Conservation (phyloP, 2,113 vertebrate species). For the Neolamprologus kungweensis region DNA sequence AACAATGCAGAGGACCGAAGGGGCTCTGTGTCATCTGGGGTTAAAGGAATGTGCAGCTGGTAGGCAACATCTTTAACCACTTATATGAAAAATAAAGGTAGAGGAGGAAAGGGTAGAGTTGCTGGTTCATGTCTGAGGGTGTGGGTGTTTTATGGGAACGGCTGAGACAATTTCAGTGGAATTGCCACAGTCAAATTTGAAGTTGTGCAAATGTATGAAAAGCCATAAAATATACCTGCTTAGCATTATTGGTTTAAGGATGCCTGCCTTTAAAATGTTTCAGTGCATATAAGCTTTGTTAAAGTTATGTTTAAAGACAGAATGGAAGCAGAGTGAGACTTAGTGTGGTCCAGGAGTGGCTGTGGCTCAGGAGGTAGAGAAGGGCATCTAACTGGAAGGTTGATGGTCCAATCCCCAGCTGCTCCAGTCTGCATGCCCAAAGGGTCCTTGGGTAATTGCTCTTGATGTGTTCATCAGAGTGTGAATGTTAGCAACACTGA, state of each 20-base stretch:
- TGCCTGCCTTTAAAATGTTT: neutral
- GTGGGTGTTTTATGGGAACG: constrained; percentile 29
- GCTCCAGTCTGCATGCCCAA: neutral
- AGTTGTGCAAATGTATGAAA: neutral
- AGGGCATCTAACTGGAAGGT: neutral
- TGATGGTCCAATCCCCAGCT: neutral
- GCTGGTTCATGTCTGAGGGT: neutral
- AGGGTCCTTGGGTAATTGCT: neutral
- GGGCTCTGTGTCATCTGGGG: neutral
- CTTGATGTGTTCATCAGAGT: neutral
- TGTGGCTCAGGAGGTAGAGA: neutral
- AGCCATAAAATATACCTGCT: neutral
- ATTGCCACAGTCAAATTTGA: neutral
- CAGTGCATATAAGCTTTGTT: neutral
- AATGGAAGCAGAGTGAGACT: neutral
- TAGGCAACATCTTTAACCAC: constrained; percentile 50
- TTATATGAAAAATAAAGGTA: constrained; percentile 26
- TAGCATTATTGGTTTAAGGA: neutral
- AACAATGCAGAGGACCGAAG: neutral
- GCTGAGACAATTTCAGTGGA: neutral
- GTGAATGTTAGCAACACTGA: neutral
- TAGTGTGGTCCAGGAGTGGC: neutral
- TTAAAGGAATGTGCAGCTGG: constrained; percentile 51
- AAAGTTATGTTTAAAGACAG: neutral
- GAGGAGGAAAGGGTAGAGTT: neutral